Evolutionary conservation across 2,797 vertebrate genomes (phyloP).

Genomic region (Heterohyrax brucei): DNA sequence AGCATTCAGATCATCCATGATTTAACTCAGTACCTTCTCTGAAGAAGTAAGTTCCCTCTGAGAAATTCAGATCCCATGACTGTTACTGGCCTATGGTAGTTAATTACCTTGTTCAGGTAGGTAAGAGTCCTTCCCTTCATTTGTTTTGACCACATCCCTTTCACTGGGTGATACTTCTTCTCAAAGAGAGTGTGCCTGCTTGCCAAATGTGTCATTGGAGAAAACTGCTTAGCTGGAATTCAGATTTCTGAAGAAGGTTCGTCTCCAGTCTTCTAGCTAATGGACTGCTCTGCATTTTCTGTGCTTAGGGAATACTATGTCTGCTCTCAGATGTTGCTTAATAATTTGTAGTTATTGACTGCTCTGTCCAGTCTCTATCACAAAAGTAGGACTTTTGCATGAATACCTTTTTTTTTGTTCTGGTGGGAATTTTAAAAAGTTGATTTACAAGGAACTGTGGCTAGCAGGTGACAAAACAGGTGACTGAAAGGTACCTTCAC

Average conservation of each 20-base stretch:
- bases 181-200: neutral
- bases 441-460: conserved; percentile 1
- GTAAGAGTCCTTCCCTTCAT: neutral
- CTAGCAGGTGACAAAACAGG: neutral
- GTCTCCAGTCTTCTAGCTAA: neutral
- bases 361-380: neutral
- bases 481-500: neutral
- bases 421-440: neutral
- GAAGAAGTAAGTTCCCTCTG: neutral
- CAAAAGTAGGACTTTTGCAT: neutral
- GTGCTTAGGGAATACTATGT: neutral
- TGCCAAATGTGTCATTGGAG: neutral
- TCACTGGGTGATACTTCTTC: neutral
- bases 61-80: neutral
- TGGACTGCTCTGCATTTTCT: neutral
- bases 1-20: neutral
- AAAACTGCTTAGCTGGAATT: conserved; percentile 24
- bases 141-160: neutral
- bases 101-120: neutral
- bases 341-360: conserved; percentile 20
- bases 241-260: neutral
- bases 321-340: neutral
- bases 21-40: neutral
- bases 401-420: neutral
- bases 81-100: neutral